Base-by-base conservation (phyloP, 2,113 vertebrate genomes). In the Rhinopomastus cyanomelas region DNA sequence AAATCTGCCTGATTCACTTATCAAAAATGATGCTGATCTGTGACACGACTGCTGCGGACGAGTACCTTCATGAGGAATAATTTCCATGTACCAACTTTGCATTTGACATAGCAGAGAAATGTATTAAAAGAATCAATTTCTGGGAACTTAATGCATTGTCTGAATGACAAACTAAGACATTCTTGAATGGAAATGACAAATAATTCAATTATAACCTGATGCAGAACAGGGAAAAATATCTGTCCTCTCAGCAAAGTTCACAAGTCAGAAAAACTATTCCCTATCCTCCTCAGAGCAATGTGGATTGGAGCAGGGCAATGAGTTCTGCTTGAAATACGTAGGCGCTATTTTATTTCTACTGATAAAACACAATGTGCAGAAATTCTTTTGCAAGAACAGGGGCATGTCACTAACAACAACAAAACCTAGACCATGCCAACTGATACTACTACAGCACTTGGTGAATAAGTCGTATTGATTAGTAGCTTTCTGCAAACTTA, bases 231-330 rank as follows among this genome's bases (percentile, higher is more conserved):
- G 5, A 5, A 72, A 85, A 75, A 44, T 56, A 53, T 60, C 57
- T 78, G 26, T 78, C 6, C 19, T 73, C 19, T 64, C n/a, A 76
- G n/a, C 53, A 85, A 23, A 14, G 4, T 72, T 81, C 53, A 49
- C n/a, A 60, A 90, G 8, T 7, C 21, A 60, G 39, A 87, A 89
- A 71, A 90, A 21, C 2, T 48, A 21, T 56, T 87, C 78, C 26
- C 26, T 12, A n/a, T 32, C 17, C 19, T 48, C 12, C 20, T 60
- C 23, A 20, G 26, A 87, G 17, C 10, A 46, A 44, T 0, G 0
- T 1, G 2, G 7, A 39, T 17, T 34, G 72, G 48, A 88, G 62
- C 17, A 34, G 20, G 44, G 23, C 46, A 29, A 36, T 0, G 0
- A 37, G 25, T 71, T 61, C 46, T 55, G 19, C n/a, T 34, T 14